Evolutionary conservation across 2,113 vertebrate species (phyloP), one percentile per base, ranked within the genome.

Genomic region (Uropsilus gracilis): DNA sequence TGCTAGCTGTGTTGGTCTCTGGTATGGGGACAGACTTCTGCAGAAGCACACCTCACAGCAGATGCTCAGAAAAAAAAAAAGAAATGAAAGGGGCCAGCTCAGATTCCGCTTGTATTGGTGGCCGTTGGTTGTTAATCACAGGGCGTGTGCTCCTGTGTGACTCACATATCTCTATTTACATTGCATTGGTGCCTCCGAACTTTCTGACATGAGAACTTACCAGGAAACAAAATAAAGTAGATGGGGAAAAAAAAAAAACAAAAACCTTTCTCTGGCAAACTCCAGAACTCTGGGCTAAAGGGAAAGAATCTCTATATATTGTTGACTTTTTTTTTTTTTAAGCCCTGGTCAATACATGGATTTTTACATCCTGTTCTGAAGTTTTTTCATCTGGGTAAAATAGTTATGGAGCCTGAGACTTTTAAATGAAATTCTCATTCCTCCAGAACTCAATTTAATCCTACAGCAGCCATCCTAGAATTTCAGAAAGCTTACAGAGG

Each of bases 291-390:
- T 82, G 50, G 28, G 16, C n/a, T 39, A 80, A 77, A 42, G 57
- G 26, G 86, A 92, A 87, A 83, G 59, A 90, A 93, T 91, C 30
- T 94, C 1, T 39, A 34, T 82, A 59, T 95, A 94, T 92, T 69
- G 30, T 80, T 97, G 86, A 72, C 2, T 63, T 37, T 44, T 84
- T 69, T 69, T 84, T 69, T 69, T 63, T 39, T 76, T 89, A 81
- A 75, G 37, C 5, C 28, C 32, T 57, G 46, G 26, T 93, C 59
- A 95, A 73, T 94, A 89, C 26, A 48, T 91, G 24, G 82, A 75
- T 76, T 92, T 96, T 95, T 93, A 95, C 39, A 92, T 78, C n/a
- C 66, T 76, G 32, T 61, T 91, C 86, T 96, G 95, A 86, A 94
- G 73, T 83, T 92, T 89, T 93, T 95, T 89, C 81, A 73, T 89